Evolutionary conservation across 2,113 vertebrate genomes (phyloP).

Genomic region (Cichladusa arquata): DNA sequence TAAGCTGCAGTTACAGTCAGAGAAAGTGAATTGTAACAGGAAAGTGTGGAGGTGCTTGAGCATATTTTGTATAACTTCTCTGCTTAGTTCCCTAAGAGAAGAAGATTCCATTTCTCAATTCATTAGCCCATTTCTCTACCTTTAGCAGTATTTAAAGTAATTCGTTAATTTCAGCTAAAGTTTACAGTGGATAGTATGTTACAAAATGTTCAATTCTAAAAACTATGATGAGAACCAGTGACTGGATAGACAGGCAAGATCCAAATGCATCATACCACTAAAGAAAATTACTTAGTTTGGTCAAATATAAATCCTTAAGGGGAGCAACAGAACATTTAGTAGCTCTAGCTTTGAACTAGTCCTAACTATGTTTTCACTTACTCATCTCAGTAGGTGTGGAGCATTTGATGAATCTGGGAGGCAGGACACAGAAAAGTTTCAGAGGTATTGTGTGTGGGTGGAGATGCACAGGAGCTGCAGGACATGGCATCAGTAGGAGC

Average conservation of each 20-base stretch:
- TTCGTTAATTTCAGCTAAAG: background rate
- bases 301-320: background rate
- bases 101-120: background rate
- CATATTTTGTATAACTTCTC: background rate
- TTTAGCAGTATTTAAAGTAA: background rate
- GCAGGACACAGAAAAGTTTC: background rate
- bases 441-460: rapidly evolving
- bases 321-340: background rate
- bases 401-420: background rate
- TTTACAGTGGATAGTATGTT: background rate
- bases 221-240: background rate
- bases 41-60: background rate
- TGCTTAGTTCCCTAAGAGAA: background rate
- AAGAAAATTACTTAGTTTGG: background rate
- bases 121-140: background rate
- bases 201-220: background rate
- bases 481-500: background rate
- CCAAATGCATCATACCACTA: background rate
- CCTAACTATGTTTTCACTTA: background rate
- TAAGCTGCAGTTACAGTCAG: background rate
- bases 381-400: background rate
- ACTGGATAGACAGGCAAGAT: background rate
- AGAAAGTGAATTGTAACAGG: background rate
- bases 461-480: background rate
- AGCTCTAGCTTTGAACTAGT: background rate